These are phyloP conservation scores for Hippopotamyrus pictus DNA, from an alignment of 2,797 vertebrate species.

Conservation along the genomic window DNA sequence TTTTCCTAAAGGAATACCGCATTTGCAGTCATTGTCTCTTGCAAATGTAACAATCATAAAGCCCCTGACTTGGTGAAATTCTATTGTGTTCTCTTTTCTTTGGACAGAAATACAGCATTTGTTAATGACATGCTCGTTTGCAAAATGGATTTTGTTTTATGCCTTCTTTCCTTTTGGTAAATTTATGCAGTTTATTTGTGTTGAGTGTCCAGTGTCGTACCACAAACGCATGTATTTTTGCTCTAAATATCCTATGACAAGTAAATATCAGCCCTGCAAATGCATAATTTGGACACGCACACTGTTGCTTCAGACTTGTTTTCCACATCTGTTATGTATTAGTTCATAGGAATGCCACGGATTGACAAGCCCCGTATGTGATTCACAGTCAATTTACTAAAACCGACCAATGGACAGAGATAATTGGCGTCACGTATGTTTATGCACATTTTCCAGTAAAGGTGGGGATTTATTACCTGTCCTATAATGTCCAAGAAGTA, in stretches of 20 bases:
- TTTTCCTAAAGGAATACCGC: conserved; percentile 1
- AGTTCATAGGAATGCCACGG: background rate
- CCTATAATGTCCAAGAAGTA: background rate
- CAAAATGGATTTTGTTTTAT: background rate
- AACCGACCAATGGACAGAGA: background rate
- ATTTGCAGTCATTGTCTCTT: background rate
- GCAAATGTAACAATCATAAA: background rate
- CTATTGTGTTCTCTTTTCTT: conserved; percentile 1
- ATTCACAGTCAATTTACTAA: background rate
- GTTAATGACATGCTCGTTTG: background rate
- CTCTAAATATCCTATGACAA: background rate
- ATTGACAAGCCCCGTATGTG: background rate
- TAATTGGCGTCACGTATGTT: background rate
- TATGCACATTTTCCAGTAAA: conserved; percentile 3
- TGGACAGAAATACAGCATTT: background rate
- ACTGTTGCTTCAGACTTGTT: background rate
- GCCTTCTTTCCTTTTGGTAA: background rate
- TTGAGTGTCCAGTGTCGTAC: background rate
- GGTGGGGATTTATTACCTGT: background rate
- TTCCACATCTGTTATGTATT: background rate
- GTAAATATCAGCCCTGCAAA: background rate
- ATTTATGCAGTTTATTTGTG: background rate
- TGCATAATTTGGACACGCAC: background rate
- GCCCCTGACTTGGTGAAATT: background rate
- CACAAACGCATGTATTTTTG: background rate